phyloP scores from a whole-genome alignment of 2,113 vertebrate species.

The Sardina pilchardus region DNA sequence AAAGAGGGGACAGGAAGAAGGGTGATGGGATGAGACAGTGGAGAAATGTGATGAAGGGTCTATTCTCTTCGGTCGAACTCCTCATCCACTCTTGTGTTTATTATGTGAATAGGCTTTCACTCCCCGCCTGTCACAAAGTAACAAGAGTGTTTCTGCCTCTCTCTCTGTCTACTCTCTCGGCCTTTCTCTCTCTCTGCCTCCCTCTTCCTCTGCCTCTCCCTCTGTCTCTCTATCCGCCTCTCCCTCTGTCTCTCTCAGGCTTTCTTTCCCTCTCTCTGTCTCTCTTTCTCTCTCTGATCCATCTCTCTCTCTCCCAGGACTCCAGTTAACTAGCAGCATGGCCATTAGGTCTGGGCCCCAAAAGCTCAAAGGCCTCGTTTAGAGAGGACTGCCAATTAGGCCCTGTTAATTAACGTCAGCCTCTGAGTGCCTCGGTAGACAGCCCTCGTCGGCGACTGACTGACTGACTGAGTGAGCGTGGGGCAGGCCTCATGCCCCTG shows the following conservation, averaged over 20 bases:
- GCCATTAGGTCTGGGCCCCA: neutral
- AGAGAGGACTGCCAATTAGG: neutral
- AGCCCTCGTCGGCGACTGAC: neutral
- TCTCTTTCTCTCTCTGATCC: neutral
- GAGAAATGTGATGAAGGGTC: neutral
- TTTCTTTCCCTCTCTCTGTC: neutral
- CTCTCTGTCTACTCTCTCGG: neutral
- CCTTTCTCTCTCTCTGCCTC: neutral
- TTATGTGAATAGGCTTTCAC: neutral
- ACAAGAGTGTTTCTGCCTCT: neutral
- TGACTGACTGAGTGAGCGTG: neutral
- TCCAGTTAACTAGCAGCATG: neutral
- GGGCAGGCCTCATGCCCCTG: no score
- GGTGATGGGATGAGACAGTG: neutral
- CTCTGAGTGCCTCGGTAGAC: neutral
- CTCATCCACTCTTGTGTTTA: neutral
- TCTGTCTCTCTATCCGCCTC: neutral
- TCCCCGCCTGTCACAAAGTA: neutral
- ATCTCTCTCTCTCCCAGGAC: neutral
- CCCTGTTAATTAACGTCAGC: neutral
- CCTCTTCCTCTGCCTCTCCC: neutral
- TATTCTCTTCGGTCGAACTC: neutral
- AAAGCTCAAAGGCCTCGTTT: neutral
- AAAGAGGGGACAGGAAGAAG: neutral
- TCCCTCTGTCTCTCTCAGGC: neutral